Base-by-base conservation (phyloP, 1,140 invertebrate species). In the Daktulosphaira vitifoliae region DNA sequence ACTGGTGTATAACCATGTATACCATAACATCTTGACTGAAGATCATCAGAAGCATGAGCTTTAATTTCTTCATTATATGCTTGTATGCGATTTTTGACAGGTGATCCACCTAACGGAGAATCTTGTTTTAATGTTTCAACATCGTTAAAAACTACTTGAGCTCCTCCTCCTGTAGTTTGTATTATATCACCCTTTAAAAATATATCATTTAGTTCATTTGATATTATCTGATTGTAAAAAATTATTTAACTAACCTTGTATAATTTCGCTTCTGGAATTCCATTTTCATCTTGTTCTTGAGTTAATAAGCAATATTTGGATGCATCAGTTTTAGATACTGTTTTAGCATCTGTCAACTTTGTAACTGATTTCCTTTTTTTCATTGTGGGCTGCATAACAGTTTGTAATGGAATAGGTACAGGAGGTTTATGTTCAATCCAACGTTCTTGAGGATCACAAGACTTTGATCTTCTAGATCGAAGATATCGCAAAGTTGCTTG, bases 81-180 rank as follows among this genome's bases (percentile, higher is more conserved):
- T 15, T 62, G 56, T 2, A 68, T 65, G 29, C 67, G 59, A 9
- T 46, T 64, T 42, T 65, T 68, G 1, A 68, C 65, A 0, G 71
- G 70, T 9, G 71, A 69, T 4, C 25, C 22, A 5, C 25, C 25
- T 1, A 76, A 81, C 3, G 92, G 92, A 0, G 90, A 92, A 68
- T 81, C 80, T 73, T 96, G 92, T 70, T 86, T 88, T 5, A 98
- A 74, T 68, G 85, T 85, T 77, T 98, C 96, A 2, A 98, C 87
- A 76, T 97, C 96, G 69, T 91, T 90, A 71, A 98, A 96, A 23
- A 97, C 85, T 0, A 98, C 92, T 72, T 96, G 91, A 2, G 91
- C 88, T 1, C 96, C 96, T 8, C 96, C 95, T 15, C 88, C 88
- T 66, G 85, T 85, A 1, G 95, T 97, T 11, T 90, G 91, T 15